Percentiles rank a stretch among this genome's conserved stretches.
phyloP scores from a whole-genome alignment of 1,140 invertebrate genomes.

The Sitodiplosis mosellana region DNA sequence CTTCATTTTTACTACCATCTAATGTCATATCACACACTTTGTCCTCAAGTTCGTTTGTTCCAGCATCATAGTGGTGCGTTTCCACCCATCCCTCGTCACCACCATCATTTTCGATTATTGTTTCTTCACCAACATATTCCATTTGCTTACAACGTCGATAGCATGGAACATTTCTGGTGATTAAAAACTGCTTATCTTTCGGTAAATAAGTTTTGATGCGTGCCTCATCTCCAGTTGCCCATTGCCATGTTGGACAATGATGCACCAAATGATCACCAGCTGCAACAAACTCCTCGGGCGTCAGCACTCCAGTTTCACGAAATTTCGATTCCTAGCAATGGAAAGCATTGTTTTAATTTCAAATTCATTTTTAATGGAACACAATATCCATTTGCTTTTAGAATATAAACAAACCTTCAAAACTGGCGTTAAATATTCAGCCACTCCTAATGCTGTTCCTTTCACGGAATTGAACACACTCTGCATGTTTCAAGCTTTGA shows the following conservation, averaged over 20 bases:
- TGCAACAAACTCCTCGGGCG: constrained; percentile 88
- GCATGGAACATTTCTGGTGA: constrained; percentile 92
- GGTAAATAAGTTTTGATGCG: constrained; percentile 78
- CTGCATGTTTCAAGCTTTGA: constrained; percentile 50
- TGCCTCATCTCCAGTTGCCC: constrained; percentile 78
- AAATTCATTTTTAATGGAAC: no score
- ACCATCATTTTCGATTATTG: constrained; percentile 76
- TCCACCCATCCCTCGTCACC: constrained; percentile 96
- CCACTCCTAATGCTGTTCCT: constrained; percentile 83
- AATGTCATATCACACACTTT: constrained; percentile 46
- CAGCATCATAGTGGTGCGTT: constrained; percentile 54
- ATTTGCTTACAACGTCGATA: constrained; percentile 87
- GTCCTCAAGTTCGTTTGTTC: constrained; percentile 33
- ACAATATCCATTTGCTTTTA: no score
- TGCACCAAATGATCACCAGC: constrained; percentile 97
- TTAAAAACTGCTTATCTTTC: constrained; percentile 90
- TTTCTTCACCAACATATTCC: constrained; percentile 75
- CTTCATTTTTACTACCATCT: constrained; percentile 26
- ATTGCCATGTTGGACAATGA: constrained; percentile 99
- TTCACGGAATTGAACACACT: constrained; percentile 90
- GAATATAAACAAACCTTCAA: constrained; percentile 49
- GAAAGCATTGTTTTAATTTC: no score
- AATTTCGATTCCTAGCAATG: constrained; percentile 99
- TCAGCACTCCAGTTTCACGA: constrained; percentile 92
- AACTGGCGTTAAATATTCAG: constrained; percentile 90